Evolutionary conservation across 1,140 invertebrate species (phyloP).

Genomic region (Oreohelix idahoensis): DNA sequence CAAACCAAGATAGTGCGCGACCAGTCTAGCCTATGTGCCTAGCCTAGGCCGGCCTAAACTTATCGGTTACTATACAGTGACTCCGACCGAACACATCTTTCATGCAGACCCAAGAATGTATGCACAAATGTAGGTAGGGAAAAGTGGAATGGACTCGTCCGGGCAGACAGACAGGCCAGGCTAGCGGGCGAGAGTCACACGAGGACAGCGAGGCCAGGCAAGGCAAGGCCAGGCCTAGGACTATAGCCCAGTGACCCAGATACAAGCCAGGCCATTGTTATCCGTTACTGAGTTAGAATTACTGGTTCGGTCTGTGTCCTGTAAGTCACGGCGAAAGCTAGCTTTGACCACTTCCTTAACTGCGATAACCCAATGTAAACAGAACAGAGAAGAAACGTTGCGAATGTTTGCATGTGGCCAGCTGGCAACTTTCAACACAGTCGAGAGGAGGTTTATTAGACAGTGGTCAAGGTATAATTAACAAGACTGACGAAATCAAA

Average conservation of each 20-base stretch:
- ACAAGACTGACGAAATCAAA: no score
- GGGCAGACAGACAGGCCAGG: not conserved
- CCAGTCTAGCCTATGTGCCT: not conserved
- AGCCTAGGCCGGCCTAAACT: not conserved
- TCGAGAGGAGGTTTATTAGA: no score
- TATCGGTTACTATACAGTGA: not conserved
- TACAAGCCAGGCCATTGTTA: slow-evolving; percentile 19
- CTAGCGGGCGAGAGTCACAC: slow-evolving; percentile 14
- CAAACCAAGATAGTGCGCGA: not conserved
- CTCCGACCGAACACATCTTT: not conserved
- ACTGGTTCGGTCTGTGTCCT: not conserved
- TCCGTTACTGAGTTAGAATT: not conserved
- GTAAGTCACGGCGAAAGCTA: not conserved
- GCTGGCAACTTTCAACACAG: no score
- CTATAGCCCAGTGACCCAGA: slow-evolving; percentile 29
- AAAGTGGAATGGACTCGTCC: slow-evolving; percentile 23
- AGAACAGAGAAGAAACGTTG: not conserved
- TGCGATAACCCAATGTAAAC: not conserved
- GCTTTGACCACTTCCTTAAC: not conserved
- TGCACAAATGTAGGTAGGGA: slow-evolving; percentile 1
- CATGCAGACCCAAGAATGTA: not conserved
- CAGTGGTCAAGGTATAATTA: no score
- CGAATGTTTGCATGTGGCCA: no score
- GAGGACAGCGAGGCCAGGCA: slow-evolving; percentile 6
- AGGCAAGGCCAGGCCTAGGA: not conserved